phyloP scores from a whole-genome alignment of 1,140 invertebrate genomes.

The Metopolophium dirhodum region DNA sequence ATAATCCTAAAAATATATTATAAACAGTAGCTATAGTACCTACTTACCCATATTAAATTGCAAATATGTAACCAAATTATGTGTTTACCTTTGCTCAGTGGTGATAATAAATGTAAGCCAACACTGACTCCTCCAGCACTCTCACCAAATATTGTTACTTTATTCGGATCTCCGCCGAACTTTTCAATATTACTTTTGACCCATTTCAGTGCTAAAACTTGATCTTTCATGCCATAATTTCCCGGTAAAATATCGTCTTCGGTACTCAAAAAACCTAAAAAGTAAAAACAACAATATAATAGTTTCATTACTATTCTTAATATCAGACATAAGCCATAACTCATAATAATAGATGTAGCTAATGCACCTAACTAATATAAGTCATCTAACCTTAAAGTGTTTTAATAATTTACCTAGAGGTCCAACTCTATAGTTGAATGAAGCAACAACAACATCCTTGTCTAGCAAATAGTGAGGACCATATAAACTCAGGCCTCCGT shows the following conservation, averaged over 20 bases:
- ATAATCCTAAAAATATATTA: slow-evolving; percentile 64
- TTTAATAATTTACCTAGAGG: slow-evolving; percentile 60
- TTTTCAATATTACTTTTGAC: slow-evolving; percentile 58
- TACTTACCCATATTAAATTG: neutral
- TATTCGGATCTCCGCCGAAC: slow-evolving; percentile 59
- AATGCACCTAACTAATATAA: neutral
- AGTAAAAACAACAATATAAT: neutral
- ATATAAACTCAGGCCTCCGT: slow-evolving; percentile 66
- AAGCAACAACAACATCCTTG: slow-evolving; percentile 69
- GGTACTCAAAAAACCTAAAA: slow-evolving; percentile 59
- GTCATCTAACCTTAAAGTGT: neutral
- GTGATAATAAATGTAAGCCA: slow-evolving; percentile 58
- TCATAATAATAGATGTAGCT: too few relatives aligned
- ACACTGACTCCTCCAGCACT: slow-evolving; percentile 58
- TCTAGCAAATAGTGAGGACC: slow-evolving; percentile 67
- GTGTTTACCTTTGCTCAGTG: slow-evolving; percentile 55
- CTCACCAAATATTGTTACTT: slow-evolving; percentile 59
- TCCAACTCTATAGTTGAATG: slow-evolving; percentile 72
- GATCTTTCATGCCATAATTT: slow-evolving; percentile 60
- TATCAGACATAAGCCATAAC: neutral
- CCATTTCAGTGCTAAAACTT: slow-evolving; percentile 59
- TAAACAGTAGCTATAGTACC: too few relatives aligned
- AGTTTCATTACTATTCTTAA: neutral
- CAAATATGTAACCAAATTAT: neutral
- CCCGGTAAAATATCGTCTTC: slow-evolving; percentile 58